phyloP scores from a whole-genome alignment of 2,888 invertebrate genomes.

The Acleris cristana region DNA sequence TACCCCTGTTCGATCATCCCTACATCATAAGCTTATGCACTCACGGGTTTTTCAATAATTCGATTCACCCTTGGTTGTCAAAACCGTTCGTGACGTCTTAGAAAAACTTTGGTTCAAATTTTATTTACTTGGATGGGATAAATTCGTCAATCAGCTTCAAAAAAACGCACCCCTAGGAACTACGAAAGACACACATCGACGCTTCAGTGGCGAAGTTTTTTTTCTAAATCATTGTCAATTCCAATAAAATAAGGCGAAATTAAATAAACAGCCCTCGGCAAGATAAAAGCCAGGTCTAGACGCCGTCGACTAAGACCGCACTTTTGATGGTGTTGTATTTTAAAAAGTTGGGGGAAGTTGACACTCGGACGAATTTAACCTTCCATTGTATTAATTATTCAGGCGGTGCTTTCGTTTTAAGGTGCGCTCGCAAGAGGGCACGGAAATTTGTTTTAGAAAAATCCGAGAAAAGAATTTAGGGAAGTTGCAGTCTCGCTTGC shows the following conservation, averaged over 20 bases:
- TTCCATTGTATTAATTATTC: slow-evolving; percentile 84
- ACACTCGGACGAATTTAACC: slow-evolving; percentile 82
- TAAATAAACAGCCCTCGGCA: slow-evolving; percentile 76
- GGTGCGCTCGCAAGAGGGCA: slow-evolving; percentile 75
- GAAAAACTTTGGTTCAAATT: slow-evolving; percentile 57
- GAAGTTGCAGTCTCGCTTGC: slow-evolving; percentile 66
- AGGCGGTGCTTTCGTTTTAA: slow-evolving; percentile 77
- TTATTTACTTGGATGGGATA: slow-evolving; percentile 70
- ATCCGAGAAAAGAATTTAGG: slow-evolving; percentile 72
- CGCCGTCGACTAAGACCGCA: slow-evolving; percentile 70
- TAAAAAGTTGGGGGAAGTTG: slow-evolving; percentile 80
- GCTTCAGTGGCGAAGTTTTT: slow-evolving; percentile 60
- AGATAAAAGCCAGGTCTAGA: slow-evolving; percentile 78
- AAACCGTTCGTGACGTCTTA: slow-evolving; percentile 59
- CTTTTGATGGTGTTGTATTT: slow-evolving; percentile 81
- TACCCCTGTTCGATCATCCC: slow-evolving; percentile 53
- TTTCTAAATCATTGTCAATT: slow-evolving; percentile 78
- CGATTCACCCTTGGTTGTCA: slow-evolving; percentile 61
- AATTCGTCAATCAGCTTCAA: slow-evolving; percentile 80
- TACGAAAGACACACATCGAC: slow-evolving; percentile 53
- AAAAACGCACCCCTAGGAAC: slow-evolving; percentile 50
- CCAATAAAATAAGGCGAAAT: slow-evolving; percentile 79
- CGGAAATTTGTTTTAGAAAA: slow-evolving; percentile 76
- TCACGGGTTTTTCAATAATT: slow-evolving; percentile 56
- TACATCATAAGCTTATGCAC: slow-evolving; percentile 50